phyloP scores from a whole-genome alignment of 2,113 vertebrate genomes.

The Corapipo altera region DNA sequence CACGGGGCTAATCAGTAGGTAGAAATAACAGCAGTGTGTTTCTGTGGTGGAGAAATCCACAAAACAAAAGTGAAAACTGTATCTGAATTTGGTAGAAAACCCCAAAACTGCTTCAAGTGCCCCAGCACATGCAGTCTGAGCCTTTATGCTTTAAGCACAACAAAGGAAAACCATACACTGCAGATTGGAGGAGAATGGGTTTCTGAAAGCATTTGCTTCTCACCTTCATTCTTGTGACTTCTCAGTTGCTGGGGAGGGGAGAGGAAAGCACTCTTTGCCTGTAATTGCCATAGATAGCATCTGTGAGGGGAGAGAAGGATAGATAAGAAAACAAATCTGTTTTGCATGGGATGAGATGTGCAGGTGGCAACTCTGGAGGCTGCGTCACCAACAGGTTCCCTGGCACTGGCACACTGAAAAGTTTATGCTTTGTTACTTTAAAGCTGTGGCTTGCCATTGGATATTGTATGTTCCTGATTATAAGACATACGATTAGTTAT shows the following conservation, averaged over 20 bases:
- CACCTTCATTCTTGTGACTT: not conserved
- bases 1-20: not conserved
- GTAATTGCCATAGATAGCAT: not conserved
- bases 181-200: not conserved
- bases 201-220: not conserved
- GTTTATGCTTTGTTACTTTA: not conserved
- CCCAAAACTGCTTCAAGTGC: not conserved
- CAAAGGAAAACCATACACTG: not conserved
- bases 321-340: not conserved
- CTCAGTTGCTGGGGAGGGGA: not conserved
- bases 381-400: not conserved
- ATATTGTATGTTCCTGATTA: not conserved
- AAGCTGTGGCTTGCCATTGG: not conserved
- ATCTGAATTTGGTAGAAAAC: not conserved
- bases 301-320: not conserved
- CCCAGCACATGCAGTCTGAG: not conserved
- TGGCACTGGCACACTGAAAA: not conserved
- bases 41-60: not conserved
- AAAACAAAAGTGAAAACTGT: not conserved
- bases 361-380: accelerated
- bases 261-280: not conserved
- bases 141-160: not conserved
- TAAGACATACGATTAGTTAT: not conserved
- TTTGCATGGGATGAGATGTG: accelerated
- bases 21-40: not conserved